Evolutionary conservation across 2,888 invertebrate genomes (phyloP), one percentile per base, ranked within the genome.

Genomic region (Conchocele bisecta): DNA sequence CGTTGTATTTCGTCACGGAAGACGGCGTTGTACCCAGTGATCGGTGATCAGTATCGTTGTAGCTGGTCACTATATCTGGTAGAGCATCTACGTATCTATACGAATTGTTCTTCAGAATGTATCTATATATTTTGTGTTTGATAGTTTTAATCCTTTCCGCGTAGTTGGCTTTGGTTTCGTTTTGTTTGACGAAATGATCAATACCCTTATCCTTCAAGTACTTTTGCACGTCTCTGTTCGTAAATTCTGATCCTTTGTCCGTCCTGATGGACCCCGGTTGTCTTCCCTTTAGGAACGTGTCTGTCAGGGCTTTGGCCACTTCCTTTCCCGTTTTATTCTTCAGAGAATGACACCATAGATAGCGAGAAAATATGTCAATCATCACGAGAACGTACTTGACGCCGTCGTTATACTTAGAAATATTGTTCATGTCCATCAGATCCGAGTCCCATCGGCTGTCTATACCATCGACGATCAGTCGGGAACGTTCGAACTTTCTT

Each of bases 161-260:
- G n/a, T 65, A 74, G 22, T 60, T 54, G 13, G 65, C 68, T 42
- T 69, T 74, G 0, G 69, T 74, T 39, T 74, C 74, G 33, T 70
- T 70, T 13, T 29, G 42, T 22, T 63, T 24, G 22, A 44, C 41
- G 17, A 63, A 46, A 26, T 70, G 70, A 37, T 70, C 41, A 44
- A 70, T 59, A 13, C 26, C 15, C 7, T 17, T 15, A 6, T 17
- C 2, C 24, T 64, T 35, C 5, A 70, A 33, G 24, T 58, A 64
- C 37, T 64, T 64, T 20, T 53, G 51, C 3, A 53, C 57, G 3
- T 70, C 58, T 44, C 37, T 64, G 11, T 11, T 39, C 13, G 46
- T 22, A 53, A 68, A 60, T 26, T 71, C 71, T 35, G 31, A 60
- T 4, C 66, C 57, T 37, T n/a, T 39, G 44, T 71, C 66, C 1